Conservation (phyloP, 2,113 vertebrate genomes). For the Edolisoma coerulescens region DNA sequence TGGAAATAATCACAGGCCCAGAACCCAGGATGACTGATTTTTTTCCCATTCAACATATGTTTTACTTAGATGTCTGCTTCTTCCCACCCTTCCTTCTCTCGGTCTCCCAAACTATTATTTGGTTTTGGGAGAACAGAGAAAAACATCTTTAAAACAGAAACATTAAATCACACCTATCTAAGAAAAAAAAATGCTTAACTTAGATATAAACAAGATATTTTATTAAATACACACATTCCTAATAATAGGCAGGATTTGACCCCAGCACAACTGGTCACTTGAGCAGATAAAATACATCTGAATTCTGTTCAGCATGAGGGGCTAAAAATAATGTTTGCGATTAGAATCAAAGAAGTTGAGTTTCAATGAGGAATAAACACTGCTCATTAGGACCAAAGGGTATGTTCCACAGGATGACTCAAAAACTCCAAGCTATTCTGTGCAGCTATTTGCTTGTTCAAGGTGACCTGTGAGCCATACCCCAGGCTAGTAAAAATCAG, state of each 20-base stretch:
- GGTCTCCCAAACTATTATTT: neutral
- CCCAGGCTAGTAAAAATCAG: constrained; percentile 3
- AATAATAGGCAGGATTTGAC: neutral
- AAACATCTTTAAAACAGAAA: neutral
- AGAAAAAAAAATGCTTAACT: neutral
- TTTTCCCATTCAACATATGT: constrained; percentile 36
- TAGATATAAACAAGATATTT: neutral
- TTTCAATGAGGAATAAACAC: neutral
- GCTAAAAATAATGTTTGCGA: neutral
- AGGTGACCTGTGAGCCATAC: neutral
- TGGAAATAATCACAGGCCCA: constrained; percentile 53
- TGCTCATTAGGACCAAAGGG: neutral
- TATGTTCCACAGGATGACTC: neutral
- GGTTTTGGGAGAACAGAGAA: neutral
- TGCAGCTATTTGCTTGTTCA: constrained; percentile 8
- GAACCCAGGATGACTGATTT: constrained; percentile 23
- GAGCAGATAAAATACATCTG: neutral
- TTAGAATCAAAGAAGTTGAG: neutral
- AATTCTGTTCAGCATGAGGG: neutral
- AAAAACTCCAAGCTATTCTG: neutral
- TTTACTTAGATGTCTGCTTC: constrained; percentile 37
- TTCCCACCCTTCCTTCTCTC: neutral
- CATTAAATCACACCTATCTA: neutral
- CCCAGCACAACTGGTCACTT: neutral
- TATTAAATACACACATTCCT: neutral